phyloP scores from a whole-genome alignment of 2,797 vertebrate genomes.

The Centroberyx gerrardi region DNA sequence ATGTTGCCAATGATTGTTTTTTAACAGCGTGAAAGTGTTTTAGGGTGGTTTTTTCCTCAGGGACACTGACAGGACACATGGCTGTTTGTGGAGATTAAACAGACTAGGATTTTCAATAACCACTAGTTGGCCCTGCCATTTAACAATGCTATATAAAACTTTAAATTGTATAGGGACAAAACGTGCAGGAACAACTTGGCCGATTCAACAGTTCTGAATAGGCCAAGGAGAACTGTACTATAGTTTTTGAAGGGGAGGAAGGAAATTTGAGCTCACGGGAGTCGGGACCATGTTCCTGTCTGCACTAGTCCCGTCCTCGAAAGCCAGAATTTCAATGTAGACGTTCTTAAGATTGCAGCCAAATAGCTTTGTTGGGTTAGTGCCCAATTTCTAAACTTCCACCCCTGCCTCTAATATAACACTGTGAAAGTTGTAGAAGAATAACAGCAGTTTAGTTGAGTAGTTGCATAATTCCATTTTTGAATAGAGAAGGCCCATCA shows the following conservation, averaged over 20 bases:
- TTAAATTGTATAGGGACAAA: background rate
- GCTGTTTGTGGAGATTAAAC: constrained; percentile 17
- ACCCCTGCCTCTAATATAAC: background rate
- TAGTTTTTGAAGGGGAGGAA: background rate
- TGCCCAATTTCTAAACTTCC: background rate
- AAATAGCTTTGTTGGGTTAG: constrained; percentile 6
- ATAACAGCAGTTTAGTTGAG: constrained; percentile 13
- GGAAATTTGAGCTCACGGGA: background rate
- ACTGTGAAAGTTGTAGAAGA: background rate
- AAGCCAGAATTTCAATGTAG: constrained; percentile 16
- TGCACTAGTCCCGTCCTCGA: constrained; percentile 16
- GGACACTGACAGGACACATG: background rate
- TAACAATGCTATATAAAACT: no score
- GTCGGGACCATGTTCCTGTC: constrained; percentile 7
- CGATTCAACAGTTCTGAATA: background rate
- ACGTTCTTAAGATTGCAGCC: background rate
- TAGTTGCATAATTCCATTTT: background rate
- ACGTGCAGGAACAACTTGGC: background rate
- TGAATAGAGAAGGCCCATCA: no score
- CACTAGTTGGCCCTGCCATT: background rate
- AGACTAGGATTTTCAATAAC: background rate
- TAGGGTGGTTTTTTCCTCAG: no score
- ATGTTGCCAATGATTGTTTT: no score
- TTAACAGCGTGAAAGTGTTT: no score
- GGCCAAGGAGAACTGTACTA: background rate